Evolutionary conservation across 2,888 invertebrate genomes (phyloP), one percentile per base, ranked within the genome.

Genomic region (Cheilosia urbana): DNA sequence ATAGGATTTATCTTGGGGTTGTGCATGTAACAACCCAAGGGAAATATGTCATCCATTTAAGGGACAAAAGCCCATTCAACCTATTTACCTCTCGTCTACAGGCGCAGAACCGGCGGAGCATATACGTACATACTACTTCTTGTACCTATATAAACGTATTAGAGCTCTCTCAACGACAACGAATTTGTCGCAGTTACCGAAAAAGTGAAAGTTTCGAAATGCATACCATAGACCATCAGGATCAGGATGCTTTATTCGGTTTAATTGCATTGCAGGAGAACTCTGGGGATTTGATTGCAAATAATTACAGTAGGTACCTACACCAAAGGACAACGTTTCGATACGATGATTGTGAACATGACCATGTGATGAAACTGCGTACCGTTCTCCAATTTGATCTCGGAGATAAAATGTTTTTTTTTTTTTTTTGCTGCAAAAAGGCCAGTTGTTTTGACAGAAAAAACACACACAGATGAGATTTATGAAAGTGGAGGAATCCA

Each of bases 1-100:
- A 78, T 68, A 68, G 82, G 60, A 71, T 21, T 58, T 30, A 53
- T 63, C 6, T 34, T n/a, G 21, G 34, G 24, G 15, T n/a, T 40
- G 37, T 66, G 45, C 30, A n/a, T 47, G 30, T 30, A 47, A 17
- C 27, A 49, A 57, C 78, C 68, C 78, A 68, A 53, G 82, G 78
- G 82, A 83, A 83, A 83, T 83, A 78, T 78, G 72, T 72, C 78
- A 72, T 83, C 78, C 82, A 83, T 78, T 78, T 68, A 65, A 62
- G 65, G 66, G 72, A 83, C 72, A 78, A 78, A 78, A 72, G 72
- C 40, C 65, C 53, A 77, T 82, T 66, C 65, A 77, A 72, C 58
- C 71, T 57, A 57, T 65, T 42, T 57, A 45, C 57, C 51, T 75
- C 21, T 34, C 65, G 73, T 53, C 62, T 68, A 11, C n/a, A 19